These are phyloP conservation scores for Philonicus albiceps DNA, from an alignment of 2,888 invertebrate genomes.

Conservation along the genomic window DNA sequence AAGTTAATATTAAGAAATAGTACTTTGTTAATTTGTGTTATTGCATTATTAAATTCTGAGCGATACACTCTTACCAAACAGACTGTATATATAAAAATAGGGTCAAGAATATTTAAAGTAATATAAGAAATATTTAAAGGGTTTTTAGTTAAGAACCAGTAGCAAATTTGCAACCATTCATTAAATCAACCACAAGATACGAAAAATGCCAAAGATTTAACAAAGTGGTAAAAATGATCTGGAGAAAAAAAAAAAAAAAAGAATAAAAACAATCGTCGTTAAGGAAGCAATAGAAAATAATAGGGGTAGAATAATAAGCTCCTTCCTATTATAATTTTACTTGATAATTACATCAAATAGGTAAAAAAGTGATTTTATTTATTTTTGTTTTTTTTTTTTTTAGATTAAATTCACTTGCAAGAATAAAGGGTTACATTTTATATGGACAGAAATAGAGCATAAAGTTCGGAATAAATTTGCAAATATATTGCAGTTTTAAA, in stretches of 20 bases:
- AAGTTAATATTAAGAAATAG: too few species aligned
- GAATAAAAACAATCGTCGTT: slow-evolving; percentile 53
- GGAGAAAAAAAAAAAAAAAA: too few species aligned
- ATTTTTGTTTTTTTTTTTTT: too few species aligned
- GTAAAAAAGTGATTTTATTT: background rate
- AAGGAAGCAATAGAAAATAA: slow-evolving; percentile 63
- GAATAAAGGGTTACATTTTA: slow-evolving; percentile 5
- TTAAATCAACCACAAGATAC: background rate
- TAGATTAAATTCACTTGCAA: background rate
- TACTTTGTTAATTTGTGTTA: too few species aligned
- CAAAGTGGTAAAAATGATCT: too few species aligned
- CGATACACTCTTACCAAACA: too few species aligned
- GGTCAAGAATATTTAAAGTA: background rate
- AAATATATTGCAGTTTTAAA: too few species aligned
- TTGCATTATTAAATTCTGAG: too few species aligned
- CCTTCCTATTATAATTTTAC: slow-evolving; percentile 48
- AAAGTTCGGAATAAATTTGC: slow-evolving; percentile 28
- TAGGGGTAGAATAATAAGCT: slow-evolving; percentile 59
- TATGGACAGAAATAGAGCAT: slow-evolving; percentile 13
- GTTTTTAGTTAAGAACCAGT: background rate
- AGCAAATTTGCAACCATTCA: background rate
- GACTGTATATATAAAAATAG: too few species aligned
- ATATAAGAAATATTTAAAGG: too few species aligned
- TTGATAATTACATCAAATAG: background rate
- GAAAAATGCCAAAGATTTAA: background rate